phyloP scores from a whole-genome alignment of 2,113 vertebrate species.

The Dasyornis broadbenti region DNA sequence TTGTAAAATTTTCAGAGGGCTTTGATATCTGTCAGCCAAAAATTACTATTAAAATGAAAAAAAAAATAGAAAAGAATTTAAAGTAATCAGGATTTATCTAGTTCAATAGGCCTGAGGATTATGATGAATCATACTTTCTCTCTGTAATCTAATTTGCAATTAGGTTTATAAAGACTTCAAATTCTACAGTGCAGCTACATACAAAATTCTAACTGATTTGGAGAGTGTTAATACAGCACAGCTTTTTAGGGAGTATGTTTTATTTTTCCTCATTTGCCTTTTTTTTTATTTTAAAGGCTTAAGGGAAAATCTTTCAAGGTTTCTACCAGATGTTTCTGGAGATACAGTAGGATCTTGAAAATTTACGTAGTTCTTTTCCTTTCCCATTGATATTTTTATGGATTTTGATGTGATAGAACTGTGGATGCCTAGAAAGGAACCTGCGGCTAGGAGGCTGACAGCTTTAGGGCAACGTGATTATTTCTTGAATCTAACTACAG shows the following conservation, averaged over 20 bases:
- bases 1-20: not conserved
- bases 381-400: not conserved
- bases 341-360: not conserved
- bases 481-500: not conserved
- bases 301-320: not conserved
- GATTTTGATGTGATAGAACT: not conserved
- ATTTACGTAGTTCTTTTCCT: not conserved
- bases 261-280: not conserved
- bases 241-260: not conserved
- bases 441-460: accelerated
- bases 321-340: not conserved
- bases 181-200: not conserved
- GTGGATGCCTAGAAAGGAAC: not conserved
- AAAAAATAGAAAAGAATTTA: not conserved
- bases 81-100: not conserved
- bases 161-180: not conserved
- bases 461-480: not conserved
- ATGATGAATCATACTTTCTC: not conserved
- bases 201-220: not conserved
- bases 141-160: not conserved
- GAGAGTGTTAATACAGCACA: not conserved
- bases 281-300: not conserved
- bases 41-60: not conserved
- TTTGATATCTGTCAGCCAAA: conserved; percentile 19
- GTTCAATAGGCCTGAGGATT: not conserved